Evolutionary conservation across 2,888 invertebrate genomes (phyloP), one percentile per base, ranked within the genome.

Genomic region (Apodemia hepburni): DNA sequence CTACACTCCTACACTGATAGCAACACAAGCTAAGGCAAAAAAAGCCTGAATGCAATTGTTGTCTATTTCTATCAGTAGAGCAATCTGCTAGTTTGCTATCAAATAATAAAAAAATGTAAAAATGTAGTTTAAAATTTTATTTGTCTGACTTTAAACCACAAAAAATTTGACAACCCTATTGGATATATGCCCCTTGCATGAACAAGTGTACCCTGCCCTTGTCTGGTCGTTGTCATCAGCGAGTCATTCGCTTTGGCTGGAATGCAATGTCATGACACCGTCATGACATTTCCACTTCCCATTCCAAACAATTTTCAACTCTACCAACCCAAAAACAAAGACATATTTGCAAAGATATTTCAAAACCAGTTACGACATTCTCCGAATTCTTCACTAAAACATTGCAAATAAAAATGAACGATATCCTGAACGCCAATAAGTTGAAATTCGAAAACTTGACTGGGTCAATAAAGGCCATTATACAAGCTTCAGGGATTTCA

Each of bases 191-290:
- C 72, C 74, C 73, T 73, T 69, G 80, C 78, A 80, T 81, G 75
- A 74, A 74, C 82, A 79, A 83, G 75, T 78, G 77, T 60, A 67
- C 54, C 54, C 73, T 89, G 89, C 86, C 88, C 90, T 89, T 90
- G 90, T 88, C 87, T 89, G 88, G 86, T 70, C 87, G 80, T 82
- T 88, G 88, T 88, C 89, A 85, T 86, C 85, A 75, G 69, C 70
- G 73, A 85, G 87, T 87, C 88, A 84, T 87, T 89, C 87, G 87
- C 88, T 83, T 82, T 80, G 81, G 74, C 78, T 73, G 87, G 87
- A 86, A 89, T 89, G 86, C 84, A 86, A 88, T 88, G 85, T 87
- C 87, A 79, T 82, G 87, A 84, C 87, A 83, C 79, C 71, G 68
- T 68, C 71, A 67, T 75, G 71, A 75, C 75, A 74, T 73, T 74